Percentiles rank a stretch among this genome's conserved stretches.
These are phyloP conservation scores for Ginglymostoma cirratum DNA, from an alignment of 2,113 vertebrate genomes.

Conservation along the genomic window DNA sequence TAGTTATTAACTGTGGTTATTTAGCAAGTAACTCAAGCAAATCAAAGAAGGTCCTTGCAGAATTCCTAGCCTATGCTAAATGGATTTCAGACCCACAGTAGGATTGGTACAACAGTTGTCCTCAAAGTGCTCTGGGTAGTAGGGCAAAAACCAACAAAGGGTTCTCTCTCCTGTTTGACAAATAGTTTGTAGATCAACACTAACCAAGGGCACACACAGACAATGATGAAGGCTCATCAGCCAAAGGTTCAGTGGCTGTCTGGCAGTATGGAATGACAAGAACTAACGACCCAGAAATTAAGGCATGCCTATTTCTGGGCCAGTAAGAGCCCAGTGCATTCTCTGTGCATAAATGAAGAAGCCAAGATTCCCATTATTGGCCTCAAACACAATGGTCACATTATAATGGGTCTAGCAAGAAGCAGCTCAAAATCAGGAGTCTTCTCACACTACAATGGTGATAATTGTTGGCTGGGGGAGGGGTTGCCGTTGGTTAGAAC, in stretches of 20 bases:
- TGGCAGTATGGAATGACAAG: neutral
- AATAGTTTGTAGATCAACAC: neutral
- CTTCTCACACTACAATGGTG: no score
- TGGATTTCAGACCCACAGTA: neutral
- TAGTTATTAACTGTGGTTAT: neutral
- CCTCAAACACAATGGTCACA: neutral
- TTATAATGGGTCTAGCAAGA: neutral
- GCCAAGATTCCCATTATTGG: neutral
- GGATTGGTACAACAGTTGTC: neutral
- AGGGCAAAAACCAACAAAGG: neutral
- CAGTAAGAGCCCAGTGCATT: neutral
- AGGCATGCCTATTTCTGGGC: neutral
- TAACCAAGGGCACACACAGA: neutral
- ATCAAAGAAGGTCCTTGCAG: neutral
- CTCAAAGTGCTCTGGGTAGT: neutral
- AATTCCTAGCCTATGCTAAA: neutral
- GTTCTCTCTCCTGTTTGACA: neutral
- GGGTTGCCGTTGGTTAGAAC: neutral
- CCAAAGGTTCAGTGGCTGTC: neutral
- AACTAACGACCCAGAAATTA: neutral
- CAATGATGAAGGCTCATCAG: neutral
- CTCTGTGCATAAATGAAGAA: neutral
- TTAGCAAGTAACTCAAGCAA: neutral
- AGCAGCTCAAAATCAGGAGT: neutral
- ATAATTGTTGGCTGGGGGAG: neutral